Conservation (phyloP, 37 sponge, comb jelly and placozoan species). For the Aphrocallistes beatrix region DNA sequence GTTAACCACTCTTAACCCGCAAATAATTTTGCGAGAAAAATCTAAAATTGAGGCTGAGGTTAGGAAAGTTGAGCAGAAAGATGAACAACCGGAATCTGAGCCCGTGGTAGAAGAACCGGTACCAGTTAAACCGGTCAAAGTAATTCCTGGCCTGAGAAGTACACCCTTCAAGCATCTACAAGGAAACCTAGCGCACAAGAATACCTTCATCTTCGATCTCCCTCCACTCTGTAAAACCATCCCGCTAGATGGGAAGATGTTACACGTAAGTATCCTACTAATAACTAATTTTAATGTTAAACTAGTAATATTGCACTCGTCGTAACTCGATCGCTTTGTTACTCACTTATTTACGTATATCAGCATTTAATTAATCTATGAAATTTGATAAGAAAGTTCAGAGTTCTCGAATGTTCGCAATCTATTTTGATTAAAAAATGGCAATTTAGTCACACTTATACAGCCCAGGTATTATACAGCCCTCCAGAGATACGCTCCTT, state of each 20-base stretch:
- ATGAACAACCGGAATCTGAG: not conserved
- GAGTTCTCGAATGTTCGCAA: no score
- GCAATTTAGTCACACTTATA: no score
- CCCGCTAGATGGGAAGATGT: constrained; percentile 55
- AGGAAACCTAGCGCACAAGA: constrained; percentile 40
- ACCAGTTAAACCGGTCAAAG: not conserved
- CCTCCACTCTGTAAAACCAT: constrained; percentile 32
- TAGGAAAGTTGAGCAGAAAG: not conserved
- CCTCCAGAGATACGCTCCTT: no score
- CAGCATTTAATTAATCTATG: no score
- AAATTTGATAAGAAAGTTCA: no score
- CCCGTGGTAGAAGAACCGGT: not conserved
- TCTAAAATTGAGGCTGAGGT: not conserved
- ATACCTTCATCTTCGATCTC: constrained; percentile 54
- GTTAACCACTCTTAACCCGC: not conserved
- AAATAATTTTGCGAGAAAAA: not conserved
- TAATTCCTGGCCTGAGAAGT: constrained; percentile 16
- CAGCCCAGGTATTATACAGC: no score
- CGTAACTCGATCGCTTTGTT: no score
- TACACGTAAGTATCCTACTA: not conserved
- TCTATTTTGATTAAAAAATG: no score
- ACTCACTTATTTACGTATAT: no score
- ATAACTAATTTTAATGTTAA: not conserved
- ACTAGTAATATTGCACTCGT: not conserved
- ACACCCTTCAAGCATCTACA: constrained; percentile 68